phyloP scores from a whole-genome alignment of 2,113 vertebrate genomes.

The Picathartes gymnocephalus region DNA sequence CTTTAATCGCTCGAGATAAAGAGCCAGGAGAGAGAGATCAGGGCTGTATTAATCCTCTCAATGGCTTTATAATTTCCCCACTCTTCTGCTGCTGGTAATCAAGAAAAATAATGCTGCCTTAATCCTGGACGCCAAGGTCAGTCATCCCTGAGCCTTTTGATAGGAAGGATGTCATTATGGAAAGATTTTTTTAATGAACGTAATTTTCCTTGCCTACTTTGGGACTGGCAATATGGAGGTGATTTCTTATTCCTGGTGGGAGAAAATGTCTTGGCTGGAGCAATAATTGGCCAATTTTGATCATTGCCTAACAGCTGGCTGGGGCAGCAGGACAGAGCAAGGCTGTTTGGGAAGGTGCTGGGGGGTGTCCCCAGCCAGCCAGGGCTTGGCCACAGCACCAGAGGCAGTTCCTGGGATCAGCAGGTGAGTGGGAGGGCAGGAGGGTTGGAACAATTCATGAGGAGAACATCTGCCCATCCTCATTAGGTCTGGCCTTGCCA shows the following conservation, averaged over 20 bases:
- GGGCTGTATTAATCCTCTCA: constrained; percentile 76
- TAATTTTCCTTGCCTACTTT: background rate
- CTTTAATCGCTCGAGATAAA: constrained; percentile 78
- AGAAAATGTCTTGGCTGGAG: constrained; percentile 18
- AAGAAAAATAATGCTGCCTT: constrained; percentile 72
- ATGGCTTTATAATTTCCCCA: constrained; percentile 77
- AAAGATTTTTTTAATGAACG: constrained; percentile 40
- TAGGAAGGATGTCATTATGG: constrained; percentile 40
- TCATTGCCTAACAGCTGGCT: constrained; percentile 8
- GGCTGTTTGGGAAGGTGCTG: background rate
- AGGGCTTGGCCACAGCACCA: background rate
- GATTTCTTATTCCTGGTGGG: background rate
- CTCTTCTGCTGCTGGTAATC: constrained; percentile 71
- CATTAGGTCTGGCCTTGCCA: background rate
- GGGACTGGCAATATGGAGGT: background rate
- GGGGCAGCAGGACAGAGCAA: background rate
- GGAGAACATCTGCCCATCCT: fast-evolving
- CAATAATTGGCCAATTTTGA: background rate
- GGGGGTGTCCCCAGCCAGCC: background rate
- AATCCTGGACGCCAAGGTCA: constrained; percentile 69
- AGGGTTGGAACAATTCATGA: background rate
- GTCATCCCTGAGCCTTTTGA: constrained; percentile 53
- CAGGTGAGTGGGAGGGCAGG: background rate
- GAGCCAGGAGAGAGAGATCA: constrained; percentile 73
- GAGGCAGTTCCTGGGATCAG: background rate